These are phyloP conservation scores for Harlomillsia oculata DNA, from an alignment of 1,140 invertebrate genomes.

Conservation along the genomic window DNA sequence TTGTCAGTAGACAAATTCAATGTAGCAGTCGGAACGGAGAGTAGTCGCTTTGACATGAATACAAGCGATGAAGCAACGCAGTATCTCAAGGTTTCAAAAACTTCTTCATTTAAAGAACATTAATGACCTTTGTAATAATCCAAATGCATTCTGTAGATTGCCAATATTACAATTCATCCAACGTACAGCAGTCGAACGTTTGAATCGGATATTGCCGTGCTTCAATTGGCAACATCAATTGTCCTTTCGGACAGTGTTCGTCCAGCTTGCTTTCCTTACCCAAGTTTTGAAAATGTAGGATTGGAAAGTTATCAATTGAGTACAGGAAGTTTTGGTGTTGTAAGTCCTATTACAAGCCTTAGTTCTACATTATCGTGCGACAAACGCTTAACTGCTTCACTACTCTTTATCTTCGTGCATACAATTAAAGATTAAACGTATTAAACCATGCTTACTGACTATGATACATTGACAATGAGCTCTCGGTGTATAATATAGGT, in stretches of 20 bases:
- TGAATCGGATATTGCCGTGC: conserved; percentile 5
- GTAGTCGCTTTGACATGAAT: not conserved
- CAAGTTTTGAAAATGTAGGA: no score
- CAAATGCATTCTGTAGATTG: not conserved
- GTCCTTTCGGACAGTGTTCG: no score
- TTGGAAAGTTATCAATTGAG: no score
- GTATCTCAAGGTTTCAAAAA: conserved; percentile 9
- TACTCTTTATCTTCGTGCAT: no score
- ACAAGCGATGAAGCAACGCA: conserved; percentile 1
- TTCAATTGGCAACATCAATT: conserved; percentile 1
- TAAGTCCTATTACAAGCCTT: not conserved
- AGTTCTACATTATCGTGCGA: no score
- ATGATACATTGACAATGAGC: not conserved
- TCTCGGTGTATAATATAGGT: not conserved
- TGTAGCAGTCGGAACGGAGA: conserved; percentile 4
- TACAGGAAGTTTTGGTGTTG: no score
- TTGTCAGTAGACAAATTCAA: not conserved
- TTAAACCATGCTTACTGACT: no score
- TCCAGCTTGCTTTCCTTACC: no score
- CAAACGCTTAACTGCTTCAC: no score
- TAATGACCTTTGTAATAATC: no score
- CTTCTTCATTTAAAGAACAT: not conserved
- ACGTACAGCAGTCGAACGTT: not conserved
- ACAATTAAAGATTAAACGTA: not conserved
- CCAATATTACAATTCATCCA: not conserved